Conservation (phyloP, 2,888 invertebrate species). For the Teleogryllus oceanicus region DNA sequence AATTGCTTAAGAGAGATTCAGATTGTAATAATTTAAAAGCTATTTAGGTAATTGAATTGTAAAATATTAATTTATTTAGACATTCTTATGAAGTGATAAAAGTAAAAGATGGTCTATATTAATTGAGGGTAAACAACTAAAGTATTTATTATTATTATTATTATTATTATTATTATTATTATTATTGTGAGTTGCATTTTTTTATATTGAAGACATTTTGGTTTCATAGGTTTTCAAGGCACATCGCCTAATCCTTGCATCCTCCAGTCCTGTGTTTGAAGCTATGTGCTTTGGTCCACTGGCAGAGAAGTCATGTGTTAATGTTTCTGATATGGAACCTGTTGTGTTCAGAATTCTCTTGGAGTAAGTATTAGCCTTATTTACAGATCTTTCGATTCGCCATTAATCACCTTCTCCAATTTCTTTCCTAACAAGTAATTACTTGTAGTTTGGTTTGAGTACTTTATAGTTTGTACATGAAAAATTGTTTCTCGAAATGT, state of each 20-base stretch:
- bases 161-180: slow-evolving; percentile 1
- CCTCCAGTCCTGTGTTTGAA: slow-evolving; percentile 65
- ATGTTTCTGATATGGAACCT: slow-evolving; percentile 58
- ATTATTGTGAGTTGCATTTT: background rate
- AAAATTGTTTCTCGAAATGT: no score
- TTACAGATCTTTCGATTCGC: no score
- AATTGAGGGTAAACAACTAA: no score
- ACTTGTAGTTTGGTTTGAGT: background rate
- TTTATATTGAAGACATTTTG: background rate
- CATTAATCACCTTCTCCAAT: background rate
- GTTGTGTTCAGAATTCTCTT: slow-evolving; percentile 59
- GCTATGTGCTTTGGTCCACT: slow-evolving; percentile 65
- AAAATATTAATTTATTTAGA: no score
- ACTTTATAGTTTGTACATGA: no score
- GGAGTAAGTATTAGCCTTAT: slow-evolving; percentile 48
- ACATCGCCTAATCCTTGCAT: slow-evolving; percentile 61
- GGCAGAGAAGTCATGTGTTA: slow-evolving; percentile 50
- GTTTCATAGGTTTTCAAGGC: slow-evolving; percentile 43
- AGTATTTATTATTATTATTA: background rate
- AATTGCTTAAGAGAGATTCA: no score
- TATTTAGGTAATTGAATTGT: no score
- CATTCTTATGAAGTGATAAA: no score
- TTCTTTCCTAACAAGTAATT: slow-evolving; percentile 4
- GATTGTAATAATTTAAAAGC: no score
- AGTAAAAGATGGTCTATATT: no score